Conservation (phyloP, 2,113 vertebrate genomes). For the Etheostoma spectabile region DNA sequence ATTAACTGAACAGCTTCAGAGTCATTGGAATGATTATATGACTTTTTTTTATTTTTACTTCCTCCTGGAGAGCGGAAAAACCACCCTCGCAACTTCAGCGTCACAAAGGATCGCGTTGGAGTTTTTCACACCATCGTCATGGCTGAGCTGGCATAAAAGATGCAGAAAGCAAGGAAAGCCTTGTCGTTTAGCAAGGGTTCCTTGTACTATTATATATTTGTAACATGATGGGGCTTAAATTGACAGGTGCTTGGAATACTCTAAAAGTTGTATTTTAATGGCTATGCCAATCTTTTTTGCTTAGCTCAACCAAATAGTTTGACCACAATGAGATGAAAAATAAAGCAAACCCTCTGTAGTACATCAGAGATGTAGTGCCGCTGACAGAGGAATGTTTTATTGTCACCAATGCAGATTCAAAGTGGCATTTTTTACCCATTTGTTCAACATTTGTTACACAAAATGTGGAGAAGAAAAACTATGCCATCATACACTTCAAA, state of each 20-base stretch:
- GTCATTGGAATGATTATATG: too few species aligned
- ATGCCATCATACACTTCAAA: constrained; percentile 1
- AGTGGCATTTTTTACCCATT: constrained; percentile 19
- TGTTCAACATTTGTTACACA: constrained; percentile 29
- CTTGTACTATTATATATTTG: background rate
- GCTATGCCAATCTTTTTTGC: background rate
- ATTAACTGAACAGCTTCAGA: too few species aligned
- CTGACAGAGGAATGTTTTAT: background rate
- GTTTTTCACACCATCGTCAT: too few species aligned
- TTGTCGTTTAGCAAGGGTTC: background rate
- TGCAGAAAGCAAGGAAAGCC: too few species aligned
- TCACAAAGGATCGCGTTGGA: too few species aligned
- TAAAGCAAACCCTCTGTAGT: background rate
- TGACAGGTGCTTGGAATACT: background rate
- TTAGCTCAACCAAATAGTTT: background rate
- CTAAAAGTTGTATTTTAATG: background rate
- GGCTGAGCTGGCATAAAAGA: too few species aligned
- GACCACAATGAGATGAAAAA: background rate
- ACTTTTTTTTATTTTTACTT: too few species aligned
- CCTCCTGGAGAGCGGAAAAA: too few species aligned
- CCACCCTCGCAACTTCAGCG: too few species aligned
- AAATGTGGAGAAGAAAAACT: background rate
- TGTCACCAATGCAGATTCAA: constrained; percentile 12
- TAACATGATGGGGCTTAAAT: background rate
- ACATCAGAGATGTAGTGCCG: background rate